Percentiles rank a stretch among this genome's conserved stretches.
Evolutionary conservation across 2,888 invertebrate species (phyloP).

Genomic region (Megamerina dolium): DNA sequence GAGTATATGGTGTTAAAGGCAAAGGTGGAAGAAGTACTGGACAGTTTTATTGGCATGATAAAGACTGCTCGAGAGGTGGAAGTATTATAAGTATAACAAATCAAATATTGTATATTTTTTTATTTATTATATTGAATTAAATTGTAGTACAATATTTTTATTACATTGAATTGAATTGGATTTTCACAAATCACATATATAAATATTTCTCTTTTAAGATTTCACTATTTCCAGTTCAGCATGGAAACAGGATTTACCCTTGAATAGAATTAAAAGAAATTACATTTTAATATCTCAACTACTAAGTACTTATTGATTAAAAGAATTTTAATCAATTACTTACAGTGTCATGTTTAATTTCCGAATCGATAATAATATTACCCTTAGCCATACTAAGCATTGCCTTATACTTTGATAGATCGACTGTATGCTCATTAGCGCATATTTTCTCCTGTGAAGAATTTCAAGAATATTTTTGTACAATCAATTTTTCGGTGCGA

Average conservation of each 20-base stretch:
- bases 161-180: not conserved
- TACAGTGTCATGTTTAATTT: slow-evolving; percentile 49
- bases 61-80: too few relatives aligned
- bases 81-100: too few relatives aligned
- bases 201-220: not conserved
- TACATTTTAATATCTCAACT: not conserved
- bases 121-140: too few relatives aligned
- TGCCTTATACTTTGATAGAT: slow-evolving; percentile 48
- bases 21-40: too few relatives aligned
- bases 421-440: slow-evolving; percentile 41
- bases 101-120: too few relatives aligned
- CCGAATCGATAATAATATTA: slow-evolving; percentile 40
- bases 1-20: too few relatives aligned
- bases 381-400: slow-evolving; percentile 49
- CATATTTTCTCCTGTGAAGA: slow-evolving; percentile 42
- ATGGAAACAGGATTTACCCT: slow-evolving; percentile 46
- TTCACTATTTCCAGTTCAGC: slow-evolving; percentile 40
- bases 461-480: too few relatives aligned
- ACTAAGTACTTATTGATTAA: not conserved
- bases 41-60: too few relatives aligned
- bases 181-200: not conserved
- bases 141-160: not conserved
- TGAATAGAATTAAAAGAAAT: not conserved
- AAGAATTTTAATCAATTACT: slow-evolving; percentile 12
- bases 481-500: not conserved